A percentile compares a stretch with the other conserved stretches of the same genome.
phyloP scores from a whole-genome alignment of 2,113 vertebrate species.

The Tetrax tetrax region DNA sequence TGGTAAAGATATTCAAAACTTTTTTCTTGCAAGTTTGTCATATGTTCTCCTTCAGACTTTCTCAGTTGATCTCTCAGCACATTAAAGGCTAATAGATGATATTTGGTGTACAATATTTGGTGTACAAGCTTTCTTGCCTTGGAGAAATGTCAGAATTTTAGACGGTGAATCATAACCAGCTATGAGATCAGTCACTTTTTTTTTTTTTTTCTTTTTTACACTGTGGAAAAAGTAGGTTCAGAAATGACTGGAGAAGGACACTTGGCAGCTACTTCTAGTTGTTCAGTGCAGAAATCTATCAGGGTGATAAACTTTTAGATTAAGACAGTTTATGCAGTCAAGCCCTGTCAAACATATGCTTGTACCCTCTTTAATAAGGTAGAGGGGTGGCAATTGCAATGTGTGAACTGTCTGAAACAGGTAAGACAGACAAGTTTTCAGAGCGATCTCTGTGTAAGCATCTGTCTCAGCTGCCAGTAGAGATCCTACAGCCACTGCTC shows the following conservation, averaged over 20 bases:
- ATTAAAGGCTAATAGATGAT: not conserved
- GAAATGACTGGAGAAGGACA: not conserved
- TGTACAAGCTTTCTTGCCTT: not conserved
- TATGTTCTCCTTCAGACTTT: not conserved
- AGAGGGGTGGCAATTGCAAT: not conserved
- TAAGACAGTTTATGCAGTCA: not conserved
- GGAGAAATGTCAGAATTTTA: not conserved
- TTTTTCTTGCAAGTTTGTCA: not conserved
- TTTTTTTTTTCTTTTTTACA: not conserved
- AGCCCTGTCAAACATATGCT: not conserved
- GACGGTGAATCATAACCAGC: not conserved
- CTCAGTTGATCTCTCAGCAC: not conserved
- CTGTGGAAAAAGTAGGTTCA: not conserved
- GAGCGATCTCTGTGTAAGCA: not conserved
- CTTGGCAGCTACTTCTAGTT: not conserved
- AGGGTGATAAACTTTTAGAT: not conserved
- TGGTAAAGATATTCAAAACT: not conserved
- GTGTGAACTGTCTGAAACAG: not conserved
- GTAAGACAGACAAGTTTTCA: not conserved
- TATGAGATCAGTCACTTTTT: not conserved
- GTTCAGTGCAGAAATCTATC: not conserved
- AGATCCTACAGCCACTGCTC: not conserved
- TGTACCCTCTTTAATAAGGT: not conserved
- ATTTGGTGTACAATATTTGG: too few relatives aligned
- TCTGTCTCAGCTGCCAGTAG: accelerated